A percentile compares a stretch with the other conserved stretches of the same genome.
phyloP scores from a whole-genome alignment of 1,140 invertebrate species.

The Pseudachorutes palmiensis region DNA sequence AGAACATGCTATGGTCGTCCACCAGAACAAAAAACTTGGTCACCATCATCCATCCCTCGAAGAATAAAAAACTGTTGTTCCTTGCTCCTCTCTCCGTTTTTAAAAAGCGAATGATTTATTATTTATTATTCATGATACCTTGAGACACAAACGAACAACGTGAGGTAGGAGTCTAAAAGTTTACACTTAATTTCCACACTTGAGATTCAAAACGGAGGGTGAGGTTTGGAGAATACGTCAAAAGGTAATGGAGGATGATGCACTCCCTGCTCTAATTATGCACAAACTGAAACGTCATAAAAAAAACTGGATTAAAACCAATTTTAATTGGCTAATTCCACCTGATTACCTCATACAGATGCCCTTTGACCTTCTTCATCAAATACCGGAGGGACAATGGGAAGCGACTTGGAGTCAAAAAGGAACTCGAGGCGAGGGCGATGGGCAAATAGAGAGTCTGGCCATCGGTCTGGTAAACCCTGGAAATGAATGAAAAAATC shows the following conservation, averaged over 20 bases:
- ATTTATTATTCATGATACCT: background rate
- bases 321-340: no score
- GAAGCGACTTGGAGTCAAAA: background rate
- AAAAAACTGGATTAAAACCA: no score
- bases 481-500: background rate
- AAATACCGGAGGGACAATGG: conserved; percentile 4
- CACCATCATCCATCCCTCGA: background rate
- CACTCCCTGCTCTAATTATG: no score
- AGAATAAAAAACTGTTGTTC: background rate
- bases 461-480: background rate
- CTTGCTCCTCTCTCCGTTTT: background rate
- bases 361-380: conserved; percentile 2
- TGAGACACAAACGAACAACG: background rate
- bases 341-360: background rate
- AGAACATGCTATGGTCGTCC: background rate
- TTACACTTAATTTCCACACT: no score
- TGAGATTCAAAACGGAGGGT: no score
- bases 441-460: background rate
- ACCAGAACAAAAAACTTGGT: background rate
- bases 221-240: no score
- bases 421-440: background rate
- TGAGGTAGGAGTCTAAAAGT: background rate
- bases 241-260: no score
- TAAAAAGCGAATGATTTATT: conserved; percentile 7
- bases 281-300: no score